Percentiles rank a stretch among this genome's conserved stretches.
These are phyloP conservation scores for Petrocephalus schoutedeni DNA, from an alignment of 2,797 vertebrate species.

Conservation along the genomic window DNA sequence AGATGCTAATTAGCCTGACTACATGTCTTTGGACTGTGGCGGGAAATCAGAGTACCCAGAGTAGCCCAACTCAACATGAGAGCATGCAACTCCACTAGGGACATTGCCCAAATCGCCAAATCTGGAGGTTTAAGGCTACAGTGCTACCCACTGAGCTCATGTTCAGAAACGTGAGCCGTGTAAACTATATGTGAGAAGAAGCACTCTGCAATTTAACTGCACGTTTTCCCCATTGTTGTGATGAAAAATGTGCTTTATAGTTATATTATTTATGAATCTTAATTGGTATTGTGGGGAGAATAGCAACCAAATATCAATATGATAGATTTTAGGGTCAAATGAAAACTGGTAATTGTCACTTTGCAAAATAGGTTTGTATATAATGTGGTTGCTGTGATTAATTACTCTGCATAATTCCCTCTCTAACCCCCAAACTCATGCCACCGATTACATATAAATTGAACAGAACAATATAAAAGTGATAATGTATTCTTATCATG, in stretches of 20 bases:
- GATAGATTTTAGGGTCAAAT: constrained; percentile 17
- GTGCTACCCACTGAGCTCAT: neutral
- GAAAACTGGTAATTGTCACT: constrained; percentile 7
- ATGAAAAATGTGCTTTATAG: neutral
- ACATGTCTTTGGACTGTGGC: neutral
- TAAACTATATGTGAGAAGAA: neutral
- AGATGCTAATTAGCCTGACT: neutral
- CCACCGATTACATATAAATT: constrained; percentile 9
- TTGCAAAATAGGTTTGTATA: constrained; percentile 8
- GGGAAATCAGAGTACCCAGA: neutral
- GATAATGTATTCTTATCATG: neutral
- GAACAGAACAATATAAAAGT: neutral
- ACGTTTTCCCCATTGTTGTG: neutral
- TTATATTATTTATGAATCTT: constrained; percentile 10
- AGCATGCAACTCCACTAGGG: neutral
- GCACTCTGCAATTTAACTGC: neutral
- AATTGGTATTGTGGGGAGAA: neutral
- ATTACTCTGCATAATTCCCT: constrained; percentile 6
- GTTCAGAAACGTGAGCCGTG: neutral
- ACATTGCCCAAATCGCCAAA: neutral
- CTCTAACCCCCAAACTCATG: neutral
- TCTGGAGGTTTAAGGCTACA: neutral
- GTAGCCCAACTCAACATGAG: neutral
- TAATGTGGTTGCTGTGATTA: neutral
- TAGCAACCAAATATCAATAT: constrained; percentile 9